Conservation (phyloP, 2,113 vertebrate species). For the Odobenus rosmarus region DNA sequence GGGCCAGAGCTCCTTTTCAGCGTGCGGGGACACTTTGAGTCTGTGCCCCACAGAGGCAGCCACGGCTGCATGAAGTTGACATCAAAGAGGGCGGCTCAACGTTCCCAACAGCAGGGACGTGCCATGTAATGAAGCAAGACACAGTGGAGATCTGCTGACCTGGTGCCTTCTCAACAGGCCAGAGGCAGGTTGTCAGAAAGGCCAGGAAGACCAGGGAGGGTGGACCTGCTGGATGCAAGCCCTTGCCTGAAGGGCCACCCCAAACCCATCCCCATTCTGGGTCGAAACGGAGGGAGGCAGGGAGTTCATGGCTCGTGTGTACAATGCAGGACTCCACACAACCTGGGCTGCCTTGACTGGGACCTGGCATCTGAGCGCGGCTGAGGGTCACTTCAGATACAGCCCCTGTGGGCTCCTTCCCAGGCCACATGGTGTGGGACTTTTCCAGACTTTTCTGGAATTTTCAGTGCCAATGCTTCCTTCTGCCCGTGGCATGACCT, state of each 20-base stretch:
- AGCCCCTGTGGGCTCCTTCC: neutral
- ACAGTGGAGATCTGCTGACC: neutral
- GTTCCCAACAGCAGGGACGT: accelerated
- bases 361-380: neutral
- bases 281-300: neutral
- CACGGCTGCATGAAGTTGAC: neutral
- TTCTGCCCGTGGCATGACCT: too few species aligned
- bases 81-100: neutral
- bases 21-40: neutral
- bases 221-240: neutral
- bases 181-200: neutral
- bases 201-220: neutral
- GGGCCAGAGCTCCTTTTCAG: neutral
- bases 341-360: too few species aligned
- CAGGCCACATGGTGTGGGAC: neutral
- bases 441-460: neutral
- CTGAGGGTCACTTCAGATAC: neutral
- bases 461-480: neutral
- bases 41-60: neutral
- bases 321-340: neutral
- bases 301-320: neutral
- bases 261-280: neutral
- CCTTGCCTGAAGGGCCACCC: neutral
- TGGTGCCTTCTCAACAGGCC: neutral
- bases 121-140: accelerated